Conservation (phyloP, 2,113 vertebrate species). For the Urocitellus parryii region DNA sequence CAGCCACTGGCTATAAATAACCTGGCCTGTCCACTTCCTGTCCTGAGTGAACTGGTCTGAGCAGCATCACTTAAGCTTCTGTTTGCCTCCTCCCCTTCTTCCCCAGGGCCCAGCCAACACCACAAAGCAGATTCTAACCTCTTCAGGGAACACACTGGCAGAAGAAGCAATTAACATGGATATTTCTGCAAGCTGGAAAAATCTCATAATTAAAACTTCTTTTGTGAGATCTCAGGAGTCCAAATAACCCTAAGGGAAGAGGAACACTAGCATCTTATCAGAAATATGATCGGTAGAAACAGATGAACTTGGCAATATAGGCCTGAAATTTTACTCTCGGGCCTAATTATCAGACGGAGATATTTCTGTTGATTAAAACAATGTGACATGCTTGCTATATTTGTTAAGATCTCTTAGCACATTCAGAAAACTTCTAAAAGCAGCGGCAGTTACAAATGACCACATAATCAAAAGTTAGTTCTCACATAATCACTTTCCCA, state of each 20-base stretch:
- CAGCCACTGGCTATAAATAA: not conserved
- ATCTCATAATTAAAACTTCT: constrained; percentile 75
- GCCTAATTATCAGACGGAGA: constrained; percentile 54
- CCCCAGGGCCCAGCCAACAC: not conserved
- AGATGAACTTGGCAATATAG: not conserved
- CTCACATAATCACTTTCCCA: not conserved
- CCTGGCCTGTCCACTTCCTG: not conserved
- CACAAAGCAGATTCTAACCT: not conserved
- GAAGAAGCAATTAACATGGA: constrained; percentile 65
- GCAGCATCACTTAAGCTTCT: not conserved
- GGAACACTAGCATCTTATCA: not conserved
- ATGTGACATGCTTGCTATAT: not conserved
- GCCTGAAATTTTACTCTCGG: constrained; percentile 40
- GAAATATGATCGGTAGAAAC: constrained; percentile 25
- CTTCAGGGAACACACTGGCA: not conserved
- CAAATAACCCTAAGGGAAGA: constrained; percentile 44
- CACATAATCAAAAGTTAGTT: constrained; percentile 28
- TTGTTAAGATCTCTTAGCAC: constrained; percentile 22
- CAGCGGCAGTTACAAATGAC: not conserved
- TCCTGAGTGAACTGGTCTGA: not conserved
- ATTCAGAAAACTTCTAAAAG: constrained; percentile 53
- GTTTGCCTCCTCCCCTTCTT: not conserved
- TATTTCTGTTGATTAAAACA: constrained; percentile 70
- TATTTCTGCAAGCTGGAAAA: constrained; percentile 66
- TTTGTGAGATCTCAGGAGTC: constrained; percentile 64